These are phyloP conservation scores for Euglossa dilemma DNA, from an alignment of 1,140 invertebrate genomes.

Conservation along the genomic window DNA sequence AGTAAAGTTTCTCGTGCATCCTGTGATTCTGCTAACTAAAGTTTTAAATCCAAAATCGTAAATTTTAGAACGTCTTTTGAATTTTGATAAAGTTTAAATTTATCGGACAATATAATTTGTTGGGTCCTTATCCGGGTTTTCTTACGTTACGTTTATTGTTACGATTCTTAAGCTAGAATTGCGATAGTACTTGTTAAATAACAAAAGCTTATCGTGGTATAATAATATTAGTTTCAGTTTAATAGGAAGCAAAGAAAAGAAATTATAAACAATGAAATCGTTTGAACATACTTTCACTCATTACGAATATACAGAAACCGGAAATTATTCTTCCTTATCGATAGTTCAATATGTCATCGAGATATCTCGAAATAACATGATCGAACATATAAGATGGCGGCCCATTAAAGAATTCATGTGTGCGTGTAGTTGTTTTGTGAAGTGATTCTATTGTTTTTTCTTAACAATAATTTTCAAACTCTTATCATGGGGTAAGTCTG, in stretches of 20 bases:
- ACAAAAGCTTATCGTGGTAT: too few species aligned
- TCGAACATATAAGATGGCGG: constrained; percentile 64
- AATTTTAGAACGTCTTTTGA: too few species aligned
- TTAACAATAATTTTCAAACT: constrained; percentile 51
- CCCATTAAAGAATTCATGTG: constrained; percentile 45
- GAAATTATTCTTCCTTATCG: constrained; percentile 12
- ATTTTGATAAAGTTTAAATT: too few species aligned
- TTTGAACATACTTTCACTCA: not conserved
- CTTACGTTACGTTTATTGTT: too few species aligned
- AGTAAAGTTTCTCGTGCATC: too few species aligned
- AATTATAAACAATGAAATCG: not conserved
- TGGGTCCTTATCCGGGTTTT: too few species aligned
- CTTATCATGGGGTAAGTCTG: constrained; percentile 62
- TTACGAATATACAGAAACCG: not conserved
- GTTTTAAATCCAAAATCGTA: too few species aligned
- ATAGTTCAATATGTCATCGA: constrained; percentile 7
- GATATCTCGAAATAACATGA: constrained; percentile 39
- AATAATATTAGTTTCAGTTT: too few species aligned
- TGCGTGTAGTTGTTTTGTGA: constrained; percentile 48
- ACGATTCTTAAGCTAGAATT: too few species aligned
- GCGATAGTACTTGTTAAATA: too few species aligned
- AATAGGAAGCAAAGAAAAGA: not conserved
- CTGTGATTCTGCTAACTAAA: too few species aligned
- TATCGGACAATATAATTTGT: too few species aligned
- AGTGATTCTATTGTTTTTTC: constrained; percentile 53